Evolutionary conservation across 1,140 invertebrate genomes (phyloP), one percentile per base, ranked within the genome.

Genomic region (Brachionus calyciflorus): DNA sequence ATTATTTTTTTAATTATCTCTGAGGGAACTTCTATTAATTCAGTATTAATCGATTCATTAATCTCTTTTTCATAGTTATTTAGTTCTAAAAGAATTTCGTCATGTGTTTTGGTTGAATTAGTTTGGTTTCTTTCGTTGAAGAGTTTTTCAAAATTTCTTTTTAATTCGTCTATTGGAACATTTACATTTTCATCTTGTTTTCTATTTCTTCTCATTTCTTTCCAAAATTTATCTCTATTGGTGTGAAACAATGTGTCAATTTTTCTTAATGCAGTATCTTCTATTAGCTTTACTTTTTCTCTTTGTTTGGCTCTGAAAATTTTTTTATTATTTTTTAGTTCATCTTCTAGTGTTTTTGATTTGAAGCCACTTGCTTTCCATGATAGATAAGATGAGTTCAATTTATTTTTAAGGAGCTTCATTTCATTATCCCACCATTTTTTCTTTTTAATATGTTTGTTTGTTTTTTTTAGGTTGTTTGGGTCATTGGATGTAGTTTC

Each of bases 1-100:
- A 65, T 65, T 65, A 65, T 65, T 41, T 65, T 65, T 26, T 44
- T 65, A 10, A 65, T 65, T 65, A 40, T 65, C 41, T 65, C 37
- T 12, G 21, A 10, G 19, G 19, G 21, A 41, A 65, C 33, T 40
- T 65, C 37, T 41, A 65, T 65, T 41, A 10, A 28, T 21, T 7
- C 37, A 41, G 21, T 37, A 65, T 65, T 19, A 17, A 65, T 21
- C 19, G 33, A 21, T 41, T 41, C 40, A 17, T 65, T 40, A 21
- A 41, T 41, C 41, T 41, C 33, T 41, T 21, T 40, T 65, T 37
- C 60, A 24, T 65, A 65, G 19, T 65, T 65, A 21, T 65, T 26
- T 41, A 65, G 17, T 65, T 65, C 60, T 40, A 21, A 17, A 21
- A 28, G 37, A 21, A 26, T 65, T 40, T 65, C 21, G 4, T 65